phyloP scores from a whole-genome alignment of 2,797 vertebrate species.

The Mormyrops attenuatus region DNA sequence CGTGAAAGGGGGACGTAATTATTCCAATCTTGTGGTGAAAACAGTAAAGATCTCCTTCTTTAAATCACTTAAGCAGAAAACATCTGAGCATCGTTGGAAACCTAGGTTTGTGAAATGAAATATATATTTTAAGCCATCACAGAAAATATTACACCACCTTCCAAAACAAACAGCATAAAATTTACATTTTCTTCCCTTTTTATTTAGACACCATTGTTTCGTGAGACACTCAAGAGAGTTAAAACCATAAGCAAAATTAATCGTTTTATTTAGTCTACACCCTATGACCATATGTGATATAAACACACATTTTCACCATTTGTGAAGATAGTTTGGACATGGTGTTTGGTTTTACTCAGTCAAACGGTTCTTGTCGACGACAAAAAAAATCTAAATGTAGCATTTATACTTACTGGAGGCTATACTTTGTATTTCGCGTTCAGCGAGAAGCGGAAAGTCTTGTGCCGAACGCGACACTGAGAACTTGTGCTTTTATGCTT shows the following conservation, averaged over 20 bases:
- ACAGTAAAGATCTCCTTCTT: conserved; percentile 68
- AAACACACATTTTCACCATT: conserved; percentile 37
- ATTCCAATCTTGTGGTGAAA: conserved; percentile 59
- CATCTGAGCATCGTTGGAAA: conserved; percentile 65
- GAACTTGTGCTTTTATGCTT: conserved; percentile 58
- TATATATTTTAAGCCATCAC: conserved; percentile 67
- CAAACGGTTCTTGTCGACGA: conserved; percentile 49
- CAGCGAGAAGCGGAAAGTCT: conserved; percentile 58
- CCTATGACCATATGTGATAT: conserved; percentile 32
- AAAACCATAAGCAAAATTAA: conserved; percentile 35
- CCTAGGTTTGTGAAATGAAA: conserved; percentile 72
- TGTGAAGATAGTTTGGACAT: conserved; percentile 57
- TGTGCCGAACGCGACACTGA: conserved; percentile 60
- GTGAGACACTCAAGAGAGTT: conserved; percentile 53
- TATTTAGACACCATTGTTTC: conserved; percentile 45
- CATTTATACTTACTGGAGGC: conserved; percentile 69
- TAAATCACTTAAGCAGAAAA: conserved; percentile 68
- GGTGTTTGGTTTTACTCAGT: conserved; percentile 65
- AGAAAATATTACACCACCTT: conserved; percentile 50
- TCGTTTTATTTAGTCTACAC: conserved; percentile 53
- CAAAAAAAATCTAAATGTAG: conserved; percentile 67
- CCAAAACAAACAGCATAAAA: conserved; percentile 16
- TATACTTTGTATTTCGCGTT: conserved; percentile 65
- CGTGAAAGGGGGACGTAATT: conserved; percentile 58
- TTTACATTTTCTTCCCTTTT: conserved; percentile 29